A percentile compares a stretch with the other conserved stretches of the same genome.
These are phyloP conservation scores for Pelosia muscerda DNA, from an alignment of 2,888 invertebrate species.

Conservation along the genomic window DNA sequence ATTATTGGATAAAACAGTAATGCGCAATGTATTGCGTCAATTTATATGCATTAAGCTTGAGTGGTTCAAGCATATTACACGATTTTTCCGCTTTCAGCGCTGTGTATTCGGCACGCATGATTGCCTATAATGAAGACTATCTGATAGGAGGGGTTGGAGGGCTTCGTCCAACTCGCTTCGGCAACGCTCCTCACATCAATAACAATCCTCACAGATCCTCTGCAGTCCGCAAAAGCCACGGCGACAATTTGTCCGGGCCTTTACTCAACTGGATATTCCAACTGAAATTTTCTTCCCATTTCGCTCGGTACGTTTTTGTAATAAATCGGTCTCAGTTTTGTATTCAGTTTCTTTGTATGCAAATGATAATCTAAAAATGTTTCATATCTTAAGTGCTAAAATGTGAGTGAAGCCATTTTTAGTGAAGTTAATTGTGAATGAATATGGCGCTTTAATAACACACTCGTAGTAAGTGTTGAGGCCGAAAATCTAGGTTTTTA, in stretches of 20 bases:
- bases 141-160: slow-evolving; percentile 59
- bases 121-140: slow-evolving; percentile 78
- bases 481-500: slow-evolving; percentile 39
- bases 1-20: slow-evolving; percentile 61
- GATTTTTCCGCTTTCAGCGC: slow-evolving; percentile 68
- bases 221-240: slow-evolving; percentile 70
- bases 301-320: slow-evolving; percentile 55
- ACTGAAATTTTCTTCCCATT: slow-evolving; percentile 53
- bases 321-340: slow-evolving; percentile 57
- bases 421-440: slow-evolving; percentile 50
- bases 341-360: slow-evolving; percentile 53
- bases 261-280: slow-evolving; percentile 67
- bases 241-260: slow-evolving; percentile 75
- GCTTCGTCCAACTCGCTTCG: slow-evolving; percentile 43
- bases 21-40: slow-evolving; percentile 63
- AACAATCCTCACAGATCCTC: slow-evolving; percentile 76
- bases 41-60: slow-evolving; percentile 68
- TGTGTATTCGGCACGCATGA: slow-evolving; percentile 74
- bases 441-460: slow-evolving; percentile 48
- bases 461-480: slow-evolving; percentile 28
- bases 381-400: slow-evolving; percentile 50
- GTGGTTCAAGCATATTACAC: slow-evolving; percentile 67
- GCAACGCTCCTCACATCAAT: slow-evolving; percentile 71
- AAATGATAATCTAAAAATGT: slow-evolving; percentile 52
- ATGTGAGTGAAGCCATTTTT: slow-evolving; percentile 48